phyloP scores from a whole-genome alignment of 2,888 invertebrate genomes.

The Drosophila meridionalis region DNA sequence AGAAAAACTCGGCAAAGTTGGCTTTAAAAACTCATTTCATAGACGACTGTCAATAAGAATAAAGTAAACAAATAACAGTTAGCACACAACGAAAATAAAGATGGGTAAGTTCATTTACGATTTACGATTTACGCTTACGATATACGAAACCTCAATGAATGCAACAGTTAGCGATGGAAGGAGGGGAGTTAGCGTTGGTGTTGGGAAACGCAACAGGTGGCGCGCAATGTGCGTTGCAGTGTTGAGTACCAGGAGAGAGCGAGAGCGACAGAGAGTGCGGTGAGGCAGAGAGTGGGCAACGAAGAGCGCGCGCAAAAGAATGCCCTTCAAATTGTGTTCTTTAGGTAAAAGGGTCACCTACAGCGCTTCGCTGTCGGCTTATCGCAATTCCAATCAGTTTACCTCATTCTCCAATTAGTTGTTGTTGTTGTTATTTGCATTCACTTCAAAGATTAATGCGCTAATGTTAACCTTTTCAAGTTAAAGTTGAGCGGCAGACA shows the following conservation, averaged over 20 bases:
- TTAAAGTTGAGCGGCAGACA: constrained; percentile 15
- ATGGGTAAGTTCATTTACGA: constrained; percentile 26
- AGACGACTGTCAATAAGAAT: constrained; percentile 7
- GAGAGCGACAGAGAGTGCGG: not conserved
- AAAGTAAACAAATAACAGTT: constrained; percentile 26
- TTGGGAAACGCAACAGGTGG: constrained; percentile 18
- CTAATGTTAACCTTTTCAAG: constrained; percentile 39
- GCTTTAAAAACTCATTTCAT: not conserved
- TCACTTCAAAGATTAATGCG: constrained; percentile 31
- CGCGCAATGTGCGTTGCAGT: constrained; percentile 1
- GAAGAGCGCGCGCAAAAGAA: constrained; percentile 12
- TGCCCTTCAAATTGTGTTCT: constrained; percentile 70
- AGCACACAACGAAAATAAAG: constrained; percentile 3
- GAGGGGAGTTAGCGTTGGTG: not conserved
- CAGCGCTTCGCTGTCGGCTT: constrained; percentile 55
- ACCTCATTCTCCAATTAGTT: constrained; percentile 43
- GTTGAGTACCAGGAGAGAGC: not conserved
- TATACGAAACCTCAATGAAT: constrained; percentile 22
- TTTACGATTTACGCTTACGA: constrained; percentile 3
- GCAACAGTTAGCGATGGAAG: constrained; percentile 4
- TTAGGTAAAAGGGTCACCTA: constrained; percentile 69
- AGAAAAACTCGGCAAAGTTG: not conserved
- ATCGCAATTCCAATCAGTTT: constrained; percentile 39
- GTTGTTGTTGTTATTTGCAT: constrained; percentile 24
- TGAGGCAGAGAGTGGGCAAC: not conserved